Evolutionary conservation across 1,140 invertebrate species (phyloP).

Genomic region (Bombus turneri): DNA sequence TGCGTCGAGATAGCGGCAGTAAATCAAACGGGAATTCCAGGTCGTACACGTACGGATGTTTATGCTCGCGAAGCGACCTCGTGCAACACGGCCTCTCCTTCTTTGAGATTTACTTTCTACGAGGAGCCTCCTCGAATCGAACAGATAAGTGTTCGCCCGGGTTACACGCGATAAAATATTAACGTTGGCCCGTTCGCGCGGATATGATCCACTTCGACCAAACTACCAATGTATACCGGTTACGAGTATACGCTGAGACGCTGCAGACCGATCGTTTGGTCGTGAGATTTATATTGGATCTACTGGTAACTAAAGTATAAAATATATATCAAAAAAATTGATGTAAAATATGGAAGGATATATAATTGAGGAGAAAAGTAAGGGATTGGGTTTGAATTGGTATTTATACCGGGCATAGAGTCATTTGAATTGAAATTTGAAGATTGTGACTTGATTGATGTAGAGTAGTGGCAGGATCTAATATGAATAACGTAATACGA

Average conservation of each 20-base stretch:
- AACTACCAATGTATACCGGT: no score
- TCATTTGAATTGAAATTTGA: no score
- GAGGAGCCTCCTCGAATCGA: slow-evolving; percentile 54
- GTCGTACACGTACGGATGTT: slow-evolving; percentile 69
- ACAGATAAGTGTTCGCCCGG: slow-evolving; percentile 49
- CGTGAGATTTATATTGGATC: neutral
- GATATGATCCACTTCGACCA: slow-evolving; percentile 50
- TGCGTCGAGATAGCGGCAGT: slow-evolving; percentile 72
- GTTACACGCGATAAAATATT: slow-evolving; percentile 61
- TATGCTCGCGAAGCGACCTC: slow-evolving; percentile 64
- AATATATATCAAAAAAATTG: neutral
- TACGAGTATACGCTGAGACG: no score
- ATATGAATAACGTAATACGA: neutral
- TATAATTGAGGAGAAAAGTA: no score
- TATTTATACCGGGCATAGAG: no score
- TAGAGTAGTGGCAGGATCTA: neutral
- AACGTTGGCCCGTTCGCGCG: slow-evolving; percentile 38
- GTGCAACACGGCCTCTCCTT: slow-evolving; percentile 33
- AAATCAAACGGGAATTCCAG: slow-evolving; percentile 72
- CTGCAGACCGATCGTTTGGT: neutral
- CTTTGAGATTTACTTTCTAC: slow-evolving; percentile 69
- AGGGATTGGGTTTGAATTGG: no score
- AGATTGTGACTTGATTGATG: neutral
- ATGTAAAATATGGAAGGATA: no score
- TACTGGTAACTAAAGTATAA: no score